phyloP scores from a whole-genome alignment of 2,888 invertebrate species.

The Thereva nobilitata region DNA sequence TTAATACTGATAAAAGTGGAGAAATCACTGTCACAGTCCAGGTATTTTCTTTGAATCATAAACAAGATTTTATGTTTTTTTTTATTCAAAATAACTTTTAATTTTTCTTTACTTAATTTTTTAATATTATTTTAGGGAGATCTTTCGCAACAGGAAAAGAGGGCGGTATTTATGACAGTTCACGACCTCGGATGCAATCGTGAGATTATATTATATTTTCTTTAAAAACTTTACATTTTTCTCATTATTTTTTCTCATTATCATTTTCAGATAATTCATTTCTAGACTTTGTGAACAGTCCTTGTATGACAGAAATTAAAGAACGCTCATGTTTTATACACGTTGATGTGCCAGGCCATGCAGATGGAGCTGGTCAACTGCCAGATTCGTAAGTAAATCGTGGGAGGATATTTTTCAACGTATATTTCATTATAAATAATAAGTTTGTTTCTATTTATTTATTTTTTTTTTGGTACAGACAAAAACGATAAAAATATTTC shows the following conservation, averaged over 20 bases:
- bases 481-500: not conserved
- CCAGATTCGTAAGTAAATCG: slow-evolving; percentile 68
- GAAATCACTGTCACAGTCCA: slow-evolving; percentile 77
- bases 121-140: slow-evolving; percentile 67
- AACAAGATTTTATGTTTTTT: not conserved
- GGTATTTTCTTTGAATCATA: slow-evolving; percentile 61
- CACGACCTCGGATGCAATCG: slow-evolving; percentile 86
- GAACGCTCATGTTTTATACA: slow-evolving; percentile 85
- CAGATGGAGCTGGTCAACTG: slow-evolving; percentile 76
- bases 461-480: not conserved
- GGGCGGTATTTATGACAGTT: slow-evolving; percentile 84
- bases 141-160: slow-evolving; percentile 75
- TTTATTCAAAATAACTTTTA: slow-evolving; percentile 20
- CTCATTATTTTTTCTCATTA: slow-evolving; percentile 22
- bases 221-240: slow-evolving; percentile 4
- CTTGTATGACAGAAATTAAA: slow-evolving; percentile 82
- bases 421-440: too few relatives aligned
- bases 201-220: slow-evolving; percentile 59
- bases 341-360: slow-evolving; percentile 84
- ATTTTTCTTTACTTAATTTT: not conserved
- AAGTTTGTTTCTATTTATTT: not conserved
- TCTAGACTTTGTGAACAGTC: slow-evolving; percentile 80
- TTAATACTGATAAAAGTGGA: slow-evolving; percentile 74
- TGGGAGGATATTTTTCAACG: too few relatives aligned
- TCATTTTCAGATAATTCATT: slow-evolving; percentile 72